phyloP scores from a whole-genome alignment of 2,797 vertebrate genomes.

The Megaceryle alcyon region DNA sequence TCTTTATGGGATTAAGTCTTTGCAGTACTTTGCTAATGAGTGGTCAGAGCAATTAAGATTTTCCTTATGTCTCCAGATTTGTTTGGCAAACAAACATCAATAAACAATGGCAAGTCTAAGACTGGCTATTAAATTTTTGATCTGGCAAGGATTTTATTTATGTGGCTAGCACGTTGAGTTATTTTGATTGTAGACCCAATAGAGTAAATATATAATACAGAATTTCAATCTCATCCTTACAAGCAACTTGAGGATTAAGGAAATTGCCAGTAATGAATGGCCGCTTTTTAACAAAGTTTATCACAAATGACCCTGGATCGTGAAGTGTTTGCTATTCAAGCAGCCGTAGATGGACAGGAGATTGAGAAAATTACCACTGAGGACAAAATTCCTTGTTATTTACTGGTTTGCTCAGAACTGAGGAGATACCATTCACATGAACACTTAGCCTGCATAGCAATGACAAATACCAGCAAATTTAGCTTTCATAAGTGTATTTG shows the following conservation, averaged over 20 bases:
- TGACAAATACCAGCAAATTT: slow-evolving; percentile 55
- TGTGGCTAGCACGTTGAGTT: not conserved
- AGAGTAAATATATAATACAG: not conserved
- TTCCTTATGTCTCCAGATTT: slow-evolving; percentile 61
- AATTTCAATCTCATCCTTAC: slow-evolving; percentile 16
- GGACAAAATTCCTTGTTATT: not conserved
- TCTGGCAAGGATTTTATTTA: slow-evolving; percentile 49
- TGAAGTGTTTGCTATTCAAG: slow-evolving; percentile 9
- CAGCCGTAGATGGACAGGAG: not conserved
- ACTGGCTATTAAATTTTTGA: slow-evolving; percentile 34
- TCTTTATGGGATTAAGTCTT: slow-evolving; percentile 54
- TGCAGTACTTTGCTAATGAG: slow-evolving; percentile 50
- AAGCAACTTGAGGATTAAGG: slow-evolving; percentile 45
- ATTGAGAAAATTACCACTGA: not conserved
- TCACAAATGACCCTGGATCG: slow-evolving; percentile 2
- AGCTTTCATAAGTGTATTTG: slow-evolving; percentile 70
- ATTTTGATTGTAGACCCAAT: slow-evolving; percentile 6
- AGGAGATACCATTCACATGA: slow-evolving; percentile 14
- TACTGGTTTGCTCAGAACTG: not conserved
- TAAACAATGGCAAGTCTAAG: slow-evolving; percentile 44
- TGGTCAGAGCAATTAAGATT: slow-evolving; percentile 57
- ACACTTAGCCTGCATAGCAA: slow-evolving; percentile 10
- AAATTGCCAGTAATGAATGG: slow-evolving; percentile 27
- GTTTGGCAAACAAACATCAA: slow-evolving; percentile 43
- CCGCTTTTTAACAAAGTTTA: slow-evolving; percentile 26